Conservation (phyloP, 2,888 invertebrate species). For the Pelosia muscerda region DNA sequence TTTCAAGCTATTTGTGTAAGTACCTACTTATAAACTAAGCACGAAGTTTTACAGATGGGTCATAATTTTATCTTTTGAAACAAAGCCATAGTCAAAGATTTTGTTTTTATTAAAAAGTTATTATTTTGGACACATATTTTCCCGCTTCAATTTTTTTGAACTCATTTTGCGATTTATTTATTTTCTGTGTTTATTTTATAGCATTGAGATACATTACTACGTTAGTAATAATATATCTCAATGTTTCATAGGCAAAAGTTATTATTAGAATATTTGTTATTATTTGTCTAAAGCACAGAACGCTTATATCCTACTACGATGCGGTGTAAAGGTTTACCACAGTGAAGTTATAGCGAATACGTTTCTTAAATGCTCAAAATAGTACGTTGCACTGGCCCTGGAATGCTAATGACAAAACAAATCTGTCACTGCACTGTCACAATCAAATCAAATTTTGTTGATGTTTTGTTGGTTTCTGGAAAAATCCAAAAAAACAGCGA, state of each 20-base stretch:
- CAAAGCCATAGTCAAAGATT: slow-evolving; percentile 65
- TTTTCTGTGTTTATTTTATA: too few species aligned
- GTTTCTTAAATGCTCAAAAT: background rate
- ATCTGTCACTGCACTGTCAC: too few species aligned
- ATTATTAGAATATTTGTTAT: too few species aligned
- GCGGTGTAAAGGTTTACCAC: too few species aligned
- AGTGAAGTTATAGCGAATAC: background rate
- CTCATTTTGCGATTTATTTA: slow-evolving; percentile 27
- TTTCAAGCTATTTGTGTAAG: too few species aligned
- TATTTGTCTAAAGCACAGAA: too few species aligned
- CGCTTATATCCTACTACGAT: too few species aligned
- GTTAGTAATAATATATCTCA: too few species aligned
- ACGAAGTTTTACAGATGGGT: too few species aligned
- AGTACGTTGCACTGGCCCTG: background rate
- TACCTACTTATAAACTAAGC: too few species aligned
- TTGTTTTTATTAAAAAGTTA: slow-evolving; percentile 71
- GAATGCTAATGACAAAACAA: background rate
- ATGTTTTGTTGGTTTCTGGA: slow-evolving; percentile 21
- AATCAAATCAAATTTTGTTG: background rate
- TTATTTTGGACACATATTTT: slow-evolving; percentile 70
- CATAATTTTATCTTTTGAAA: slow-evolving; percentile 51
- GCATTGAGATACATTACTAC: too few species aligned
- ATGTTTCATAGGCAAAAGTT: too few species aligned
- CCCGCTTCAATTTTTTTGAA: slow-evolving; percentile 62
- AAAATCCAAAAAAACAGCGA: slow-evolving; percentile 27